phyloP scores from a whole-genome alignment of 30 jellyfish, hydroid and myxozoan species.

The Chironex yamaguchii region DNA sequence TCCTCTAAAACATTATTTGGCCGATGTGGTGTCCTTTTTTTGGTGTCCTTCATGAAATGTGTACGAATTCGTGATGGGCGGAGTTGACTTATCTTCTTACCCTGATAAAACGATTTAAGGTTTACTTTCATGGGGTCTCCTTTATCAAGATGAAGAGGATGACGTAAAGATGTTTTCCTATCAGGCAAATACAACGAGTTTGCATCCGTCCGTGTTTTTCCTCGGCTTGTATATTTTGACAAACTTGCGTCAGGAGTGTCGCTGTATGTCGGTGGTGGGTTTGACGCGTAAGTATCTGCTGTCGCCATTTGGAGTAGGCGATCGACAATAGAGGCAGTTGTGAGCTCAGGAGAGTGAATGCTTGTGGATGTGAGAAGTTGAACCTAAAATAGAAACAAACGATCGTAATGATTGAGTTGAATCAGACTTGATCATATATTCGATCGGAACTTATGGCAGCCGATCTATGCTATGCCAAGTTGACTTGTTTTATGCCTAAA shows the following conservation, averaged over 20 bases:
- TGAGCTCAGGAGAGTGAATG: constrained; percentile 90
- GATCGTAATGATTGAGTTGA: not conserved
- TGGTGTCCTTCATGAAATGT: not conserved
- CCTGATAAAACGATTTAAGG: not conserved
- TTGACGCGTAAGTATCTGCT: constrained; percentile 90
- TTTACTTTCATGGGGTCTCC: no score
- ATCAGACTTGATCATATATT: not conserved
- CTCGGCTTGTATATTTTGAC: not conserved
- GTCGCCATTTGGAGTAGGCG: constrained; percentile 93
- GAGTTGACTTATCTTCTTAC: not conserved
- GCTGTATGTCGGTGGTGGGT: constrained; percentile 73
- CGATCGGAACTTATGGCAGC: no score
- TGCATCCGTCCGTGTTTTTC: not conserved
- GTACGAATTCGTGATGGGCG: not conserved
- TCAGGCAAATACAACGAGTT: not conserved
- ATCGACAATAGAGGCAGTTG: constrained; percentile 95
- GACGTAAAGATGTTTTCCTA: not conserved
- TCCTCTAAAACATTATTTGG: not conserved
- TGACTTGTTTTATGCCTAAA: no score
- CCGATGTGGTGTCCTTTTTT: not conserved
- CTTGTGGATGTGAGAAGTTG: constrained; percentile 84
- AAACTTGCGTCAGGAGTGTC: not conserved
- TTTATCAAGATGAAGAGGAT: no score
- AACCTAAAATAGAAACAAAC: constrained; percentile 52
- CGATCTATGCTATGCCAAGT: no score